Percentiles rank a stretch among this genome's conserved stretches.
Evolutionary conservation across 2,797 vertebrate genomes (phyloP).

Genomic region (Hoplostethus atlanticus): DNA sequence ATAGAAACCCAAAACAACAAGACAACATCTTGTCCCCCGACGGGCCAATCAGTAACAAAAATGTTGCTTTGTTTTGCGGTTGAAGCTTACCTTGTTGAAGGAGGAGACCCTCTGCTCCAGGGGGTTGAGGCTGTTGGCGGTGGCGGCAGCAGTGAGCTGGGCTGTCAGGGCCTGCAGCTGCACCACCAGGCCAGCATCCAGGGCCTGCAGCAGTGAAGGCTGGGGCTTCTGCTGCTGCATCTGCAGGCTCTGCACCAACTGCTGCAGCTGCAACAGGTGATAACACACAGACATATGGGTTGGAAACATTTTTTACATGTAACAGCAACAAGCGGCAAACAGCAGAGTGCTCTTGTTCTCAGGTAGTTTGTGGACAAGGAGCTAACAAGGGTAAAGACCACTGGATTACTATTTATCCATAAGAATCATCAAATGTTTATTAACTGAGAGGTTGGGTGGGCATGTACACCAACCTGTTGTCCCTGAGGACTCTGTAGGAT

Average conservation of each 20-base stretch:
- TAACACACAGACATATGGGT: neutral
- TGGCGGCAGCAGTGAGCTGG: slow-evolving; percentile 96
- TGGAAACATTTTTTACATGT: neutral
- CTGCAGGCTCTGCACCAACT: slow-evolving; percentile 96
- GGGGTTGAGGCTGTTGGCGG: slow-evolving; percentile 91
- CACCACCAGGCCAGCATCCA: slow-evolving; percentile 97
- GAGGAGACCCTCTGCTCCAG: slow-evolving; percentile 96
- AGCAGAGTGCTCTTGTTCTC: neutral
- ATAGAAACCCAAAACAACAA: too few species aligned
- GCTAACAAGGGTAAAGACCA: too few species aligned
- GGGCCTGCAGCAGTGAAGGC: slow-evolving; percentile 95
- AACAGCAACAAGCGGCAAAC: neutral
- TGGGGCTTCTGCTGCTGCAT: slow-evolving; percentile 99
- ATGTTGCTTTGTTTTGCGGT: too few species aligned
- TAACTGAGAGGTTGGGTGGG: neutral
- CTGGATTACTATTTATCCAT: neutral
- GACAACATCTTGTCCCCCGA: too few species aligned
- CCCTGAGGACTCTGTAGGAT: slow-evolving; percentile 98
- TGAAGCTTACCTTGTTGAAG: slow-evolving; percentile 93
- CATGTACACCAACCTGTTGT: slow-evolving; percentile 90
- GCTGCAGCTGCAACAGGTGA: slow-evolving; percentile 89
- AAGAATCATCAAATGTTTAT: neutral
- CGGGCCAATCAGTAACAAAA: too few species aligned
- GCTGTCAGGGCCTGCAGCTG: slow-evolving; percentile 98
- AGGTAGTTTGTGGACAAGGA: too few species aligned